A percentile compares a stretch with the other conserved stretches of the same genome.
These are phyloP conservation scores for Cynaeus angustus DNA, from an alignment of 2,888 invertebrate genomes.

Conservation along the genomic window DNA sequence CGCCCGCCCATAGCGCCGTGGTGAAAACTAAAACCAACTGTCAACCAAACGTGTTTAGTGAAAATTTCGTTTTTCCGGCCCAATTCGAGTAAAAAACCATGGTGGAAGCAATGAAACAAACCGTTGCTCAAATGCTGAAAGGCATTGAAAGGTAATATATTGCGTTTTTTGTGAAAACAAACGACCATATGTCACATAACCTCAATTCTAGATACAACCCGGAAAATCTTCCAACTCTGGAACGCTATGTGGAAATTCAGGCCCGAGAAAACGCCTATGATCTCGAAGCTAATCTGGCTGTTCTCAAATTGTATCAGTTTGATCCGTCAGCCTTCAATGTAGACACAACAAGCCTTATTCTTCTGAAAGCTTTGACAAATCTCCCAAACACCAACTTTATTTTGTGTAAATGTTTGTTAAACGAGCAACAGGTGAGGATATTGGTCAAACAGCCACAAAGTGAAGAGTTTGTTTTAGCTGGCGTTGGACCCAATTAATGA, in stretches of 20 bases:
- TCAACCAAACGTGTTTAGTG: neutral
- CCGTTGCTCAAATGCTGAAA: conserved; percentile 89
- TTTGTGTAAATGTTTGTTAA: conserved; percentile 96
- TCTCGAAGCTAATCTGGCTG: conserved; percentile 96
- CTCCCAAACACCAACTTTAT: conserved; percentile 98
- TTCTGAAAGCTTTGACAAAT: conserved; percentile 96
- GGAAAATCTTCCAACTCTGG: conserved; percentile 91
- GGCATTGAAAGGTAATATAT: conserved; percentile 89
- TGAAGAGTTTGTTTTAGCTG: too few relatives aligned
- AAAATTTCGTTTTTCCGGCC: neutral
- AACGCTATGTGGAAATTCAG: conserved; percentile 95
- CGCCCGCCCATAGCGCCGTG: too few relatives aligned
- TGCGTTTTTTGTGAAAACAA: conserved; percentile 13
- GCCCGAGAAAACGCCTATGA: conserved; percentile 95
- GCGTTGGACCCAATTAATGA: conserved; percentile 89
- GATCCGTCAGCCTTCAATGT: conserved; percentile 91
- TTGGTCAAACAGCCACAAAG: too few relatives aligned
- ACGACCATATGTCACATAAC: conserved; percentile 38
- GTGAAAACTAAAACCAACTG: too few relatives aligned
- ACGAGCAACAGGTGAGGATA: conserved; percentile 79
- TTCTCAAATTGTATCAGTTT: conserved; percentile 97
- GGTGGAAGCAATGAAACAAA: conserved; percentile 90
- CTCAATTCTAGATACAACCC: conserved; percentile 89
- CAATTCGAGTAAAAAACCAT: conserved; percentile 67
- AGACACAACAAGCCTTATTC: conserved; percentile 90